Base-by-base conservation (phyloP, 2,113 vertebrate species). In the Toxostoma redivivum region DNA sequence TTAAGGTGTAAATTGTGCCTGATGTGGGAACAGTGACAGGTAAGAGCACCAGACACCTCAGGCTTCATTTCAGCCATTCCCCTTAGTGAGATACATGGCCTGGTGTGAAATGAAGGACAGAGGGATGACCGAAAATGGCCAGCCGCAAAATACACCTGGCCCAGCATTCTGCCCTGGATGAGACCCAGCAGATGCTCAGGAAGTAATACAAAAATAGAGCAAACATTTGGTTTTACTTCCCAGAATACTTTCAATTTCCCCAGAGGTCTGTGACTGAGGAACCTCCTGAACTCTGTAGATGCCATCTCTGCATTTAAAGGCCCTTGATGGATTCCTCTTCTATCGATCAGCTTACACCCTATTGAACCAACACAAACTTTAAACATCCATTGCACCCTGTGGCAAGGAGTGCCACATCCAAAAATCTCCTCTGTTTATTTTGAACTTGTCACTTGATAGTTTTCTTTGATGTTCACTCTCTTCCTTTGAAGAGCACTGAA, bases 401-500 rank as follows among this genome's bases (percentile, higher is more conserved):
- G 33, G 50, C 37, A 51, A 73, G 50, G 28, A 72, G 16, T 22
- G 31, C 48, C 31, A 24, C 72, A 54, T 81, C 65, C 78, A 74
- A 92, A 94, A 80, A 51, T 25, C 51, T 61, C 54, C 35, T 78
- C 27, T 77, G 62, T 77, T 93, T 83, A 47, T 90, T 94, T 88
- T 95, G 54, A 95, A 90, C 58, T 73, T 88, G 71, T 48, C 88
- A 83, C 50, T 93, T 70, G 47, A 57, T 62, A 25, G 51, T 42
- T 90, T 73, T 44, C 37, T 92, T 72, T 92, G 79, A 82, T 38
- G 90, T 88, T 93, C n/a, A 7, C 51, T 54, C 66, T 72, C 40
- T 90, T 80, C 82, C 85, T 97, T 92, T 93, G 88, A 86, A 73
- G 88, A 88, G 58, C 71, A 42, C 58, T 66, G 92, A 88, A 94